These are phyloP conservation scores for Anabas testudineus DNA, from an alignment of 2,797 vertebrate genomes.

Conservation along the genomic window DNA sequence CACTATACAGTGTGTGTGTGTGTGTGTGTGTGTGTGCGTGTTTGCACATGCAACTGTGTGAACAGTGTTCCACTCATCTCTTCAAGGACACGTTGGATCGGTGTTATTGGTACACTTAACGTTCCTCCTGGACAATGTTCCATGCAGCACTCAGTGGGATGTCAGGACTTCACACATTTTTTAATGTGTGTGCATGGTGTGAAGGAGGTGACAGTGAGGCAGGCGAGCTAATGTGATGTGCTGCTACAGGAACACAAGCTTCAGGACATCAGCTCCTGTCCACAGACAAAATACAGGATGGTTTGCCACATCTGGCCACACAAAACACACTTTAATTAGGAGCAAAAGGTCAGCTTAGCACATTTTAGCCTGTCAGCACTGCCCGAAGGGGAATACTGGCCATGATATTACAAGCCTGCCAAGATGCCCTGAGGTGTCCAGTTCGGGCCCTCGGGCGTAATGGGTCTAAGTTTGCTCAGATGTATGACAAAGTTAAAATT, in stretches of 20 bases:
- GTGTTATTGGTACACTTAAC: conserved; percentile 43
- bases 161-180: conserved; percentile 63
- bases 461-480: conserved; percentile 36
- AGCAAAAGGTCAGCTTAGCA: conserved; percentile 81
- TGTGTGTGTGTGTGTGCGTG: background rate
- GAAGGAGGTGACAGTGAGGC: conserved; percentile 55
- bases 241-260: conserved; percentile 40
- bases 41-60: conserved; percentile 1
- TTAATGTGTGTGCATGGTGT: conserved; percentile 35
- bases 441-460: conserved; percentile 47
- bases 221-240: conserved; percentile 33
- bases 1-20: background rate
- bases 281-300: conserved; percentile 7
- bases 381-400: conserved; percentile 54
- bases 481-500: conserved; percentile 39
- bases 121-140: conserved; percentile 26
- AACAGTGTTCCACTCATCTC: conserved; percentile 20
- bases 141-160: conserved; percentile 35
- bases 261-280: conserved; percentile 33
- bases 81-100: conserved; percentile 27
- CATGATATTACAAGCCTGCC: conserved; percentile 63
- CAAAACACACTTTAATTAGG: conserved; percentile 68
- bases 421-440: conserved; percentile 59
- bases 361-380: conserved; percentile 64
- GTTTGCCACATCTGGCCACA: conserved; percentile 71